These are phyloP conservation scores for Platalea minor DNA, from an alignment of 2,797 vertebrate genomes.

Conservation along the genomic window DNA sequence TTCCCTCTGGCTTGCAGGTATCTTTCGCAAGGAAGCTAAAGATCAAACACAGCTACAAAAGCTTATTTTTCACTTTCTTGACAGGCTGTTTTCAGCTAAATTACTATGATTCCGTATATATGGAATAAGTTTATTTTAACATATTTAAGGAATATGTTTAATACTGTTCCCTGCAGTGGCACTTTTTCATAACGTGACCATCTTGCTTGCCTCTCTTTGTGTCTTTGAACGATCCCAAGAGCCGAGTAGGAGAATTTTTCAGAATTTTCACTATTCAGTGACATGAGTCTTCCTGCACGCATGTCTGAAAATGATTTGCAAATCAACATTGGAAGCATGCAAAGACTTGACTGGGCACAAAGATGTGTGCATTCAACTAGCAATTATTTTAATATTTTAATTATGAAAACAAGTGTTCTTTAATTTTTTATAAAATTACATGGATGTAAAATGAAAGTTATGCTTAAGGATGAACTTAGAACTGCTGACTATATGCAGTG, in stretches of 20 bases:
- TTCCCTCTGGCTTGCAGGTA: background rate
- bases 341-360: background rate
- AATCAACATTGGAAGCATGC: background rate
- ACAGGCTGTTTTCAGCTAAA: background rate
- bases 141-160: background rate
- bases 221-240: background rate
- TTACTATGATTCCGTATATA: background rate
- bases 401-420: background rate
- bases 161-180: background rate
- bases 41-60: background rate
- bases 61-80: background rate
- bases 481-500: background rate
- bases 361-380: background rate
- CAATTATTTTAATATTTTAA: background rate
- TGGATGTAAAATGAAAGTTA: background rate
- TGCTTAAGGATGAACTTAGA: background rate
- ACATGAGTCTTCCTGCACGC: background rate
- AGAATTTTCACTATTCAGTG: background rate
- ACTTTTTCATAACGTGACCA: background rate
- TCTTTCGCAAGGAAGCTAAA: background rate
- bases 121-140: background rate
- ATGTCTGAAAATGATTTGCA: background rate
- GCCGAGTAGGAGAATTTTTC: background rate
- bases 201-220: background rate
- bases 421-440: background rate